These are phyloP conservation scores for Clivina fossor DNA, from an alignment of 2,888 invertebrate species.

Conservation along the genomic window DNA sequence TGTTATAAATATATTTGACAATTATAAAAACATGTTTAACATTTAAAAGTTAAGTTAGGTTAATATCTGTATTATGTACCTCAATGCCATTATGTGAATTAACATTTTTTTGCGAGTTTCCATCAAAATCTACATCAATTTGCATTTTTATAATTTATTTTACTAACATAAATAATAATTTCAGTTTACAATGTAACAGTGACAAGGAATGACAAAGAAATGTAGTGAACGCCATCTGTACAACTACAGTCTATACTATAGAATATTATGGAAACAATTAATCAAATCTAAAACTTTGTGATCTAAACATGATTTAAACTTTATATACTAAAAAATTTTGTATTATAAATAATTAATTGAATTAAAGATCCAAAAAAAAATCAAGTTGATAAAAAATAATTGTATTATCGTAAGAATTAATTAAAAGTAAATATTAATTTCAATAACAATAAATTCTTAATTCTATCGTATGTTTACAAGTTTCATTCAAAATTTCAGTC, in stretches of 20 bases:
- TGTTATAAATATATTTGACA: not conserved
- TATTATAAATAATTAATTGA: no score
- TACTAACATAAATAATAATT: no score
- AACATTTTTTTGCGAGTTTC: not conserved
- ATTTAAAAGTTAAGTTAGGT: conserved; percentile 1
- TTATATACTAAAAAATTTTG: no score
- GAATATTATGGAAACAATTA: not conserved
- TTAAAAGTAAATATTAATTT: no score
- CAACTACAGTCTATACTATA: not conserved
- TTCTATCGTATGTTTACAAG: no score
- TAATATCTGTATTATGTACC: not conserved
- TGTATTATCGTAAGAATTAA: no score
- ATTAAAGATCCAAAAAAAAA: no score
- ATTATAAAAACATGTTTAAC: not conserved
- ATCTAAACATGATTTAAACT: not conserved
- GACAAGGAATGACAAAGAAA: not conserved
- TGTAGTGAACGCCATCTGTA: not conserved
- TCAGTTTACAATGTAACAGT: not conserved
- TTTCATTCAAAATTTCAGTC: no score
- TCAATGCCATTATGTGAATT: conserved; percentile 4
- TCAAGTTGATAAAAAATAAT: no score
- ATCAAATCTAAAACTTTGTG: not conserved
- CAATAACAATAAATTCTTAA: no score
- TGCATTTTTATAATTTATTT: no score
- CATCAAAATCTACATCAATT: not conserved